These are phyloP conservation scores for Trichogramma pretiosum DNA, from an alignment of 1,140 invertebrate genomes.

Conservation along the genomic window DNA sequence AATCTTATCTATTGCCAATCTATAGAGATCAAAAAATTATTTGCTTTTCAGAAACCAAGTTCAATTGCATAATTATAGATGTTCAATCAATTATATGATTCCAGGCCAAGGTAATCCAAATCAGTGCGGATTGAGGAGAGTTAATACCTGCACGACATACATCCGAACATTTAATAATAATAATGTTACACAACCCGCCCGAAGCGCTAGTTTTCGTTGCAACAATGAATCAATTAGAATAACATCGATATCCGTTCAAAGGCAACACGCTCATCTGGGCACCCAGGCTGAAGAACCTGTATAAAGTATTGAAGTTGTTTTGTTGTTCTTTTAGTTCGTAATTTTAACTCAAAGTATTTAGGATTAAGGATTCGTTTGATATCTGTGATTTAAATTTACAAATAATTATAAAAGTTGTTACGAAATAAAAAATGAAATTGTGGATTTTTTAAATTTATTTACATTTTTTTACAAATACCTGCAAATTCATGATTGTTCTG, in stretches of 20 bases:
- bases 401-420: too few species aligned
- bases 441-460: too few species aligned
- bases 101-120: constrained; percentile 38
- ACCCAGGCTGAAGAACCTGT: constrained; percentile 27
- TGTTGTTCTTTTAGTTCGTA: too few species aligned
- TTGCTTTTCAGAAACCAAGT: neutral
- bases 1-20: too few species aligned
- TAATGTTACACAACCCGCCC: constrained; percentile 19
- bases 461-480: too few species aligned
- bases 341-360: too few species aligned
- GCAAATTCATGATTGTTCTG: too few species aligned
- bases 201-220: constrained; percentile 26
- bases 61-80: neutral
- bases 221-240: constrained; percentile 20
- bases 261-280: constrained; percentile 21
- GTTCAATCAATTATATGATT: constrained; percentile 12
- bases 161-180: constrained; percentile 36
- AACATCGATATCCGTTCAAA: constrained; percentile 9
- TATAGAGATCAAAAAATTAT: too few species aligned
- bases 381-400: too few species aligned
- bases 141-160: constrained; percentile 58
- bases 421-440: too few species aligned
- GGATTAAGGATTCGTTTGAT: too few species aligned
- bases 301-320: too few species aligned
- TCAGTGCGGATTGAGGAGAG: constrained; percentile 49